Percentiles rank a stretch among this genome's conserved stretches.
These are phyloP conservation scores for Sericinus montela DNA, from an alignment of 2,888 invertebrate genomes.

Conservation along the genomic window DNA sequence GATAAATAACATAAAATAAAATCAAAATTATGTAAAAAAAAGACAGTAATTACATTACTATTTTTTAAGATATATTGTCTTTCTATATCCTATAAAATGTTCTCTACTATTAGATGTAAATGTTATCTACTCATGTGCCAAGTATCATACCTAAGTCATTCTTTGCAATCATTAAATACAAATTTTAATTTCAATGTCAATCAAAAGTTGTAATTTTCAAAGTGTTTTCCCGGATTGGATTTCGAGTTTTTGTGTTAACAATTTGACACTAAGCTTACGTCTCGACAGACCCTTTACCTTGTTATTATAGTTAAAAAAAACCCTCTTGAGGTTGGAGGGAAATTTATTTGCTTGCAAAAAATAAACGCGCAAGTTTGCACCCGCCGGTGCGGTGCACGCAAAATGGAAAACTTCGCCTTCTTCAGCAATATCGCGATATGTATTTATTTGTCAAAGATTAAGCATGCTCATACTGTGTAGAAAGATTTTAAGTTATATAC, in stretches of 20 bases:
- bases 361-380: slow-evolving; percentile 31
- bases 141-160: neutral
- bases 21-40: too few relatives aligned
- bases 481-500: too few relatives aligned
- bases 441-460: slow-evolving; percentile 37
- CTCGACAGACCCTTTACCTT: slow-evolving; percentile 10
- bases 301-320: slow-evolving; percentile 15
- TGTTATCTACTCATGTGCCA: too few relatives aligned
- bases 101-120: too few relatives aligned
- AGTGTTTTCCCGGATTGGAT: neutral
- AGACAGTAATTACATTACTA: too few relatives aligned
- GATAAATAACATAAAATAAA: too few relatives aligned
- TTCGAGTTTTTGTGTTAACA: slow-evolving; percentile 10
- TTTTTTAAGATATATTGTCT: too few relatives aligned
- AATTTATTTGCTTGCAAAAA: slow-evolving; percentile 38
- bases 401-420: slow-evolving; percentile 60
- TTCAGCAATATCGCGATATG: slow-evolving; percentile 57
- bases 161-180: neutral
- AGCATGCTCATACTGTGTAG: too few relatives aligned
- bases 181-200: neutral
- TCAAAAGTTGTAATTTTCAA: neutral
- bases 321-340: slow-evolving; percentile 30
- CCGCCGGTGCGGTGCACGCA: slow-evolving; percentile 37
- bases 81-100: too few relatives aligned
- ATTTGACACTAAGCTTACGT: slow-evolving; percentile 10